Conservation (phyloP, 2,888 invertebrate species). For the Dusona sp. region DNA sequence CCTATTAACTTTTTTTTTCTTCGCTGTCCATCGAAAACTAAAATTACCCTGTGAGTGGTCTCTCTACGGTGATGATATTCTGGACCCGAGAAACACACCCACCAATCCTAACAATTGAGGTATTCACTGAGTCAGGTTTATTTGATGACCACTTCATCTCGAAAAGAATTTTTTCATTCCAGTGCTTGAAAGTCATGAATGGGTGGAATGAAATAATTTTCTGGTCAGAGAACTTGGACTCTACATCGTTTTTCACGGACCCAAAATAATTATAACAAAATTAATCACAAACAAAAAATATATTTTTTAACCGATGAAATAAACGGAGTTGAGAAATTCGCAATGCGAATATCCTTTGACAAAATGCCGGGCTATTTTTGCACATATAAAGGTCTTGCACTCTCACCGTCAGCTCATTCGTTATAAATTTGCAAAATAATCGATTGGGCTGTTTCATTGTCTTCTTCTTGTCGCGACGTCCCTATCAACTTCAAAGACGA, state of each 20-base stretch:
- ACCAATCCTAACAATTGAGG: slow-evolving; percentile 67
- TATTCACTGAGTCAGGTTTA: slow-evolving; percentile 74
- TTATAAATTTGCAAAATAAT: slow-evolving; percentile 73
- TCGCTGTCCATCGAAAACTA: slow-evolving; percentile 23
- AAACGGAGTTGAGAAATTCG: neutral
- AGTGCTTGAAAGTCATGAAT: slow-evolving; percentile 26
- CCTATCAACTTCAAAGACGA: slow-evolving; percentile 78
- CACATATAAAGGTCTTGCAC: slow-evolving; percentile 70
- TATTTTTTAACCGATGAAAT: neutral
- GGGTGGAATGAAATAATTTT: neutral
- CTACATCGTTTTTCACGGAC: neutral
- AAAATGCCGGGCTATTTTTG: neutral
- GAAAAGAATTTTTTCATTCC: slow-evolving; percentile 48
- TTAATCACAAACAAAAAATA: neutral
- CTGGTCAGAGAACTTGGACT: neutral
- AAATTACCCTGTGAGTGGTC: neutral
- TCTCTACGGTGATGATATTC: slow-evolving; percentile 30
- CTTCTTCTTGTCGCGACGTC: slow-evolving; percentile 65
- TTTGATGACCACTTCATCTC: slow-evolving; percentile 76
- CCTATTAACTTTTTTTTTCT: slow-evolving; percentile 6
- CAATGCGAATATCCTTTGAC: neutral
- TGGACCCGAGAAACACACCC: neutral
- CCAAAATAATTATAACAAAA: neutral
- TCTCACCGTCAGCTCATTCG: slow-evolving; percentile 80
- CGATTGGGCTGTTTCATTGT: slow-evolving; percentile 72